Percentiles rank a stretch among this genome's conserved stretches.
These are phyloP conservation scores for Hydrozoanthus tunicans DNA, from an alignment of 64 coral and sea anemone genomes.

Conservation along the genomic window DNA sequence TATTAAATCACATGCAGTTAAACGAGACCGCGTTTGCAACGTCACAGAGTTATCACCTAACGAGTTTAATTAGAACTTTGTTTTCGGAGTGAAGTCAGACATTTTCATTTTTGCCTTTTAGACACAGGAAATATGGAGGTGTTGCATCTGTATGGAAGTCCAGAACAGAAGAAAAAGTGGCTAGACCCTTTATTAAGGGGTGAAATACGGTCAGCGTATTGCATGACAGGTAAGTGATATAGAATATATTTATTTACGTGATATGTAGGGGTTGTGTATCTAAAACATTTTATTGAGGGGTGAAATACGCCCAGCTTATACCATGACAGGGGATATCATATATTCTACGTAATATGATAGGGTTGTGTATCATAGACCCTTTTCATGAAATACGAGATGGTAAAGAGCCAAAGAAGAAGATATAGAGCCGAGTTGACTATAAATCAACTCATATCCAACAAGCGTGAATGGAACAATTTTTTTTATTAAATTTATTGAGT, in stretches of 20 bases:
- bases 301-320: not conserved
- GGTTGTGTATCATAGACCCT: too few species aligned
- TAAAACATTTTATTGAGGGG: not conserved
- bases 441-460: too few species aligned
- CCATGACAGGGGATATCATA: not conserved
- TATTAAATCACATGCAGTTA: too few species aligned
- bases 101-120: not conserved
- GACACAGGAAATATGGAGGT: conserved; percentile 99
- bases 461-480: not conserved
- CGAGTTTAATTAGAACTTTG: too few species aligned
- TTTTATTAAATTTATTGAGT: not conserved
- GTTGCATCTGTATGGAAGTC: conserved; percentile 84
- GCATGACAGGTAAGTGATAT: conserved; percentile 87
- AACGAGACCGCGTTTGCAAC: too few species aligned
- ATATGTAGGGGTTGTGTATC: not conserved
- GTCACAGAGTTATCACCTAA: too few species aligned
- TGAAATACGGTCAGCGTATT: conserved; percentile 87
- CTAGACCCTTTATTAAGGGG: conserved; percentile 85
- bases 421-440: not conserved
- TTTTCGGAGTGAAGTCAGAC: too few species aligned
- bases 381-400: too few species aligned
- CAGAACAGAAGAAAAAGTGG: conserved; percentile 92
- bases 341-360: not conserved
- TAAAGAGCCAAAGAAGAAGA: not conserved
- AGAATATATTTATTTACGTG: not conserved